Base-by-base conservation (phyloP, 2,888 invertebrate species). In the Macrosoma leucophasiata region DNA sequence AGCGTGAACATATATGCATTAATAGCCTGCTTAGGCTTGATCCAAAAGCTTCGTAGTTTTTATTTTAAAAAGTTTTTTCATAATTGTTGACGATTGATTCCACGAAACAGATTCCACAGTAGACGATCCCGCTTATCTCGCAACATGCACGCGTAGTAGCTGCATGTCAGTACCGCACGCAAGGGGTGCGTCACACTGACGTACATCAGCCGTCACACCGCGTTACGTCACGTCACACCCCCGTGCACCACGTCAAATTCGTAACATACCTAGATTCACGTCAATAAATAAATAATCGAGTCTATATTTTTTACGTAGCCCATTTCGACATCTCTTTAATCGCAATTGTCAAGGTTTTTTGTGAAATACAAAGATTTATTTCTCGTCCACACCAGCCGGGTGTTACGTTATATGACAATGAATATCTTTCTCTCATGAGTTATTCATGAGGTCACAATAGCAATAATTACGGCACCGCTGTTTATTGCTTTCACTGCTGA, bases 401-500 rank as follows among this genome's bases (percentile, higher is more conserved):
- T 38, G 53, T 68, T 67, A 64, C 58, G 60, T 58, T 53, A 45
- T 55, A 56, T 60, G 64, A 63, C 64, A 60, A 57, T 55, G 58
- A 58, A 52, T 41, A 61, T 70, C 65, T 69, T 65, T 67, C 65
- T 61, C 62, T 70, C 60, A 67, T 71, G 56, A 40, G 36, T 66
- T 66, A 75, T 76, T 72, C 72, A 75, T 62, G 61, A 63, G 52
- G 46, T 52, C 46, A 69, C 72, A 66, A 69, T 74, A 59, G 62
- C 57, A 62, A 72, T 70, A 68, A 73, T 72, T 68, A 72, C 62
- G 39, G 53, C 62, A 66, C 53, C 40, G 49, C 44, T 54, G 52
- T 63, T 70, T 65, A 71, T 65, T 69, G 53, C 77, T 77, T 74
- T 76, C 76, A 66, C 72, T 23, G 38, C 14, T 8, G 23, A 7